These are phyloP conservation scores for Palythoa heliodiscus DNA, from an alignment of 92 coral and sea anemone species.

Conservation along the genomic window DNA sequence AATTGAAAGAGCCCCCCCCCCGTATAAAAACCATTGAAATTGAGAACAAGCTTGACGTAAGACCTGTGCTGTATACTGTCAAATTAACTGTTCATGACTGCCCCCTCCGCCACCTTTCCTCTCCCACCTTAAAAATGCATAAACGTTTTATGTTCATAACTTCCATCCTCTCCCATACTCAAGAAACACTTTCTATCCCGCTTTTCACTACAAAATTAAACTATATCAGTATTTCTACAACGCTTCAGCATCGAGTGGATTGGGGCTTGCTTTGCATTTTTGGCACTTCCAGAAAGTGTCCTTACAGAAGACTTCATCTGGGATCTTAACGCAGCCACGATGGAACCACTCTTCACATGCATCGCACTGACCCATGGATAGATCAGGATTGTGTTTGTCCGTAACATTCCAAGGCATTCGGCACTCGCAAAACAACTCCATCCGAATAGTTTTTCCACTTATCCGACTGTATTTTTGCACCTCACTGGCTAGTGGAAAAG, in stretches of 20 bases:
- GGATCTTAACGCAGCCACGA: constrained; percentile 8
- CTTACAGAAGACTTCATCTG: background rate
- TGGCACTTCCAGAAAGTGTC: constrained; percentile 9
- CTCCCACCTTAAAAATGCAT: background rate
- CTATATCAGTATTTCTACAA: background rate
- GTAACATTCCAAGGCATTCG: constrained; percentile 29
- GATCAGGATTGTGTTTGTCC: background rate
- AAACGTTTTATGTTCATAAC: background rate
- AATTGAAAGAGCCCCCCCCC: background rate
- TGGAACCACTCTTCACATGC: constrained; percentile 14
- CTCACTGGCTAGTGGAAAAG: constrained; percentile 37
- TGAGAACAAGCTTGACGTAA: background rate
- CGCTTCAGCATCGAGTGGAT: background rate
- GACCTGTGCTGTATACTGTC: background rate
- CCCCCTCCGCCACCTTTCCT: background rate
- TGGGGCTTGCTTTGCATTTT: background rate
- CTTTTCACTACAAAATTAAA: background rate
- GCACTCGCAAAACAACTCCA: background rate
- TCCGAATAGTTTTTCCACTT: background rate
- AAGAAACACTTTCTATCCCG: background rate
- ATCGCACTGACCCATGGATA: constrained; percentile 11
- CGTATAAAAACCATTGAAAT: background rate
- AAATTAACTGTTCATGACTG: background rate
- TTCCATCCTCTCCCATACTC: background rate
- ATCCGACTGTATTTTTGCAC: background rate